Evolutionary conservation across 92 coral and sea anemone species (phyloP).

Genomic region (Pocillopora meandrina): DNA sequence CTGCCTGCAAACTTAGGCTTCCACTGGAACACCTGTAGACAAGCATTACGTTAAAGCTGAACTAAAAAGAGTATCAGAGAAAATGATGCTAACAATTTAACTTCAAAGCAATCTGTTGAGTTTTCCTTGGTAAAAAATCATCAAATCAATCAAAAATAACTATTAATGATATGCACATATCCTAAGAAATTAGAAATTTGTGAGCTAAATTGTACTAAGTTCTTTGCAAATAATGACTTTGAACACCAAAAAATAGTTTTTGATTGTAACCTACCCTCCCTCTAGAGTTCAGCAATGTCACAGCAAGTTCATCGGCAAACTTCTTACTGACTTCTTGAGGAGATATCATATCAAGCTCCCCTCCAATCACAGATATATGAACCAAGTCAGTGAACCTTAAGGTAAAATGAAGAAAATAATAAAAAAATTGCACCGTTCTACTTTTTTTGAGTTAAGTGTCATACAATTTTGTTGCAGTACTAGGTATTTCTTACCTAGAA

Average conservation of each 20-base stretch:
- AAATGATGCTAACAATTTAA: no score
- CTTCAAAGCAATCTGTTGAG: no score
- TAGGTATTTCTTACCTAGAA: conserved; percentile 47
- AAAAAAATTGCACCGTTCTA: no score
- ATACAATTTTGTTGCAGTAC: no score
- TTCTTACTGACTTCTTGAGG: conserved; percentile 44
- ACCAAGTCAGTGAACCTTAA: conserved; percentile 72
- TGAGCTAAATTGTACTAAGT: no score
- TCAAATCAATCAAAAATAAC: no score
- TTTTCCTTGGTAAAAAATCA: no score
- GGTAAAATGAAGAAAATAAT: not conserved
- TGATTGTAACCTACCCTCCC: conserved; percentile 62
- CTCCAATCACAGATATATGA: conserved; percentile 58
- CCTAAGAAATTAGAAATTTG: no score
- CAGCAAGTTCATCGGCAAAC: conserved; percentile 45
- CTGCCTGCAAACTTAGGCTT: conserved; percentile 38
- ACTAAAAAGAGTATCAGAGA: no score
- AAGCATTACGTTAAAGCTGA: no score
- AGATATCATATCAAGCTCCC: conserved; percentile 54
- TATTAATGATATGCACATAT: no score
- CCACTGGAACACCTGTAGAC: conserved; percentile 82
- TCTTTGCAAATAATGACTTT: not conserved
- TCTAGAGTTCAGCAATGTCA: conserved; percentile 65
- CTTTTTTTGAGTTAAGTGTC: not conserved
- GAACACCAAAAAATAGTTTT: not conserved